Conservation (phyloP, 2,113 vertebrate genomes). For the Hippocampus mohnikei region DNA sequence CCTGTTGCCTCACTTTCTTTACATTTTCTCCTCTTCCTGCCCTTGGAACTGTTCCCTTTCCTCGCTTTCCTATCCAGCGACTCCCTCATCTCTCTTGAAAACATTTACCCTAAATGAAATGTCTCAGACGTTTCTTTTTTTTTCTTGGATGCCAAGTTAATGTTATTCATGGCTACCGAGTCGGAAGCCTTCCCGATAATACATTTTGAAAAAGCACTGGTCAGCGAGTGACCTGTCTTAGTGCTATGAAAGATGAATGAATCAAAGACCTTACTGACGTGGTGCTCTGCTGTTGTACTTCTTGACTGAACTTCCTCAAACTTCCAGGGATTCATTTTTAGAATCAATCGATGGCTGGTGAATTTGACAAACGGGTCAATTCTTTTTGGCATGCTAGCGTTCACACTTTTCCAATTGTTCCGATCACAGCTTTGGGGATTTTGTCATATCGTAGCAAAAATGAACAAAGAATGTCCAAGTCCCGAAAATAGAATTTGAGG, state of each 20-base stretch:
- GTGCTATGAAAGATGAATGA: background rate
- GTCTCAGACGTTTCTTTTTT: background rate
- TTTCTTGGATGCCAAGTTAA: background rate
- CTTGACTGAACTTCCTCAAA: background rate
- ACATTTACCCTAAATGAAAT: background rate
- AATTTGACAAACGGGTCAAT: no score
- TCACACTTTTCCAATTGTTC: no score
- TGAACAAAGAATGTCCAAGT: no score
- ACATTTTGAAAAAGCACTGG: background rate
- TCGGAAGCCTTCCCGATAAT: background rate
- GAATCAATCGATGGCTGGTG: no score
- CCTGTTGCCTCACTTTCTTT: constrained; percentile 3
- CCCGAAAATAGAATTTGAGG: no score
- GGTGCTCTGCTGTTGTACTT: background rate
- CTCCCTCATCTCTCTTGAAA: background rate
- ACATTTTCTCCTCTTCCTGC: constrained; percentile 1
- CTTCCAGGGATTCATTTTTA: background rate
- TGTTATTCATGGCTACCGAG: background rate
- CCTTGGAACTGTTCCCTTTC: constrained; percentile 21
- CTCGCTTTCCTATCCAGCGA: constrained; percentile 3
- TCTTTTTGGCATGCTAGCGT: no score
- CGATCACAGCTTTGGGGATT: no score
- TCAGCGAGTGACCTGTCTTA: background rate
- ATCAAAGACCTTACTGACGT: background rate
- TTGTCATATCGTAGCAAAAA: no score